Percentiles rank a stretch among this genome's conserved stretches.
Evolutionary conservation across 2,113 vertebrate species (phyloP).

Genomic region (Daboia siamensis): DNA sequence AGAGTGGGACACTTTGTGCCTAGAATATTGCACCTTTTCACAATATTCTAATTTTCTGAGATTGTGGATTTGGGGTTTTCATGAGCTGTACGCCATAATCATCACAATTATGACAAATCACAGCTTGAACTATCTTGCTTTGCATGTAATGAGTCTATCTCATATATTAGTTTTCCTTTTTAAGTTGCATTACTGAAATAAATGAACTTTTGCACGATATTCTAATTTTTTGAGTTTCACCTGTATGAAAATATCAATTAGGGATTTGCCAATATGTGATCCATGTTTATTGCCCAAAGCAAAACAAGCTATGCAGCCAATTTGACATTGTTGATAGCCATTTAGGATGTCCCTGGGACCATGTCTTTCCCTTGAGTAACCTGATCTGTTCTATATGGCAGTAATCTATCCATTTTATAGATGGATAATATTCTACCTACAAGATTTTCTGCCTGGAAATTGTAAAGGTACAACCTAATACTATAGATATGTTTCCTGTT

Average conservation of each 20-base stretch:
- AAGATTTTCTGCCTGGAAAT: background rate
- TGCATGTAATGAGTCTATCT: too few relatives aligned
- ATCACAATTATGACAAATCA: too few relatives aligned
- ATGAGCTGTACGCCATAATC: too few relatives aligned
- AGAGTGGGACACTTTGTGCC: too few relatives aligned
- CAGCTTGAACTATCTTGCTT: too few relatives aligned
- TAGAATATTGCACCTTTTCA: too few relatives aligned
- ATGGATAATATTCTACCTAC: background rate
- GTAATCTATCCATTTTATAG: background rate
- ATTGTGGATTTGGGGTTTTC: too few relatives aligned
- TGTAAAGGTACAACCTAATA: background rate
- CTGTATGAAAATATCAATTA: background rate
- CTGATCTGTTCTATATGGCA: background rate
- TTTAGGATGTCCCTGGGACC: background rate
- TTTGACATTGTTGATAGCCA: background rate
- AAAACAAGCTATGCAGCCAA: background rate
- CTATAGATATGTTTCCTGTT: background rate
- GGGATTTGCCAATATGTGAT: background rate
- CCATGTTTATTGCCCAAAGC: background rate
- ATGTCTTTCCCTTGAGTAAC: background rate
- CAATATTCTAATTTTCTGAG: too few relatives aligned
- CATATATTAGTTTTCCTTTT: too few relatives aligned
- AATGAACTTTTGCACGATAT: too few relatives aligned
- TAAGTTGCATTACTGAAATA: too few relatives aligned
- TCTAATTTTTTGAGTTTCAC: too few relatives aligned